Conservation (phyloP, 2,888 invertebrate species). For the Drosophila cracens region DNA sequence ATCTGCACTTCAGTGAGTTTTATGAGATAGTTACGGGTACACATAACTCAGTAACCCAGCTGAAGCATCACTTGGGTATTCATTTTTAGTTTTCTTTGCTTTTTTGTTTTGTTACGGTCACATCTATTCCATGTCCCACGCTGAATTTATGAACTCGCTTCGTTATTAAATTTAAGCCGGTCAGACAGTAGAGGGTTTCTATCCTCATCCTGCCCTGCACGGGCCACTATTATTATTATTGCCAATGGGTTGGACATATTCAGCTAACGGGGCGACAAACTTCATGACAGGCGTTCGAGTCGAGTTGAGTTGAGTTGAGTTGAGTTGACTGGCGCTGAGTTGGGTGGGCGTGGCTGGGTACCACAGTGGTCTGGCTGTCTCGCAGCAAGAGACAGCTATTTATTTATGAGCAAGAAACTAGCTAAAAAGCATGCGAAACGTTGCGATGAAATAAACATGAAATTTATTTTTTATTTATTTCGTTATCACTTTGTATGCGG, state of each 20-base stretch:
- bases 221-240: slow-evolving; percentile 33
- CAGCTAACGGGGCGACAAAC: slow-evolving; percentile 67
- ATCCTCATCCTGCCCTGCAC: background rate
- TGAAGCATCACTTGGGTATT: slow-evolving; percentile 37
- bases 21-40: slow-evolving; percentile 45
- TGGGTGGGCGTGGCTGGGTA: slow-evolving; percentile 11
- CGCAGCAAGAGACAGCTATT: slow-evolving; percentile 26
- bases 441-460: slow-evolving; percentile 70
- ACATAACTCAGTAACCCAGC: slow-evolving; percentile 40
- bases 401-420: slow-evolving; percentile 62
- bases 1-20: slow-evolving; percentile 25
- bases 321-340: slow-evolving; percentile 2
- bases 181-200: slow-evolving; percentile 28
- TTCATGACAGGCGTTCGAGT: slow-evolving; percentile 46
- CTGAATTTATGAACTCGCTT: slow-evolving; percentile 66
- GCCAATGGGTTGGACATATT: slow-evolving; percentile 32
- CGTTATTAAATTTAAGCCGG: slow-evolving; percentile 64
- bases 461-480: slow-evolving; percentile 80
- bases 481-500: slow-evolving; percentile 78
- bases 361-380: background rate
- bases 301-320: background rate
- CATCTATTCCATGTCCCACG: slow-evolving; percentile 44
- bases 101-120: slow-evolving; percentile 27
- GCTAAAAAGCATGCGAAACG: slow-evolving; percentile 63
- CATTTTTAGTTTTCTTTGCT: slow-evolving; percentile 26